Evolutionary conservation across 2,888 invertebrate species (phyloP).

Genomic region (Brenthis ino): DNA sequence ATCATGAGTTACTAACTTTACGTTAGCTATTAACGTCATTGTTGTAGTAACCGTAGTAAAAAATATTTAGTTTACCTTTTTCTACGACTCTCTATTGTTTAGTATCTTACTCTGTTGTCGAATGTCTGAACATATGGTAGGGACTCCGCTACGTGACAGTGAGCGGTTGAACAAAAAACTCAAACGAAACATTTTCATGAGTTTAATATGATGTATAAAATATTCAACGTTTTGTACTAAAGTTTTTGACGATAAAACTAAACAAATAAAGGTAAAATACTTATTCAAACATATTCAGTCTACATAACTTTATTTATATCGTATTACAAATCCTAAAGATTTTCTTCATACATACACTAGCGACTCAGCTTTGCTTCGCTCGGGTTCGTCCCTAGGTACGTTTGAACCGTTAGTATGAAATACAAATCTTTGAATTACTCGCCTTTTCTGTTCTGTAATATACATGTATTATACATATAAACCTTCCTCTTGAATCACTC

Average conservation of each 20-base stretch:
- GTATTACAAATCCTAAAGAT: slow-evolving; percentile 1
- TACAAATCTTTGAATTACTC: too few relatives aligned
- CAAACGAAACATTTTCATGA: slow-evolving; percentile 22
- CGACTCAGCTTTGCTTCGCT: too few relatives aligned
- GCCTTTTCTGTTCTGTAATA: too few relatives aligned
- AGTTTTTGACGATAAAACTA: slow-evolving; percentile 15
- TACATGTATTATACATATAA: too few relatives aligned
- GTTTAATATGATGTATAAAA: slow-evolving; percentile 16
- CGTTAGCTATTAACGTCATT: slow-evolving; percentile 4
- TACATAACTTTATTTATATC: not conserved
- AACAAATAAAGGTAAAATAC: slow-evolving; percentile 7
- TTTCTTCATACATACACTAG: too few relatives aligned
- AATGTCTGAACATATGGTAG: not conserved
- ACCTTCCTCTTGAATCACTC: too few relatives aligned
- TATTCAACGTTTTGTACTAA: not conserved
- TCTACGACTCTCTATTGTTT: too few relatives aligned
- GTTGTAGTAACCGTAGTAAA: not conserved
- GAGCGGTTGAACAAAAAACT: slow-evolving; percentile 11
- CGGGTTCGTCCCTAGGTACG: too few relatives aligned
- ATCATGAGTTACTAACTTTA: slow-evolving; percentile 1
- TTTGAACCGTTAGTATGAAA: too few relatives aligned
- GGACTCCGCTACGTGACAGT: slow-evolving; percentile 20
- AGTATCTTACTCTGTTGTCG: not conserved
- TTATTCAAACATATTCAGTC: slow-evolving; percentile 2
- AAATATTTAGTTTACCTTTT: not conserved